phyloP scores from a whole-genome alignment of 2,888 invertebrate species.

The Ormyrus rosae region DNA sequence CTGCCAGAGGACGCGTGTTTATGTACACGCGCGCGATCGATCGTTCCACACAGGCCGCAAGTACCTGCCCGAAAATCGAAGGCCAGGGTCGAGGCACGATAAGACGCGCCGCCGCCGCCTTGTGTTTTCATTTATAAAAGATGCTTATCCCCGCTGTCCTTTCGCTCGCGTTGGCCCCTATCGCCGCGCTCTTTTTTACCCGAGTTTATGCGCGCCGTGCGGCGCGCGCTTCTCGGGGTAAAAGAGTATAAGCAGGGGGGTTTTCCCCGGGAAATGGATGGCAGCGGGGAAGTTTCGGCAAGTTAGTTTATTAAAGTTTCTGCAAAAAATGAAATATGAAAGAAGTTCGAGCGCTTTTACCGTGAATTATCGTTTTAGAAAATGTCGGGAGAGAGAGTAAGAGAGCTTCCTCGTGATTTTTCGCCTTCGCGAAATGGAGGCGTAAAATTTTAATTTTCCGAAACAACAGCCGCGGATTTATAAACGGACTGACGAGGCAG shows the following conservation, averaged over 20 bases:
- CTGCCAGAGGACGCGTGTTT: conserved; percentile 20
- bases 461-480: no score
- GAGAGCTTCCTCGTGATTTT: no score
- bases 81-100: neutral
- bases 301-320: neutral
- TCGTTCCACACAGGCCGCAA: neutral
- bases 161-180: conserved; percentile 24
- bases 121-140: conserved; percentile 56
- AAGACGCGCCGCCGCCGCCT: neutral
- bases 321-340: no score
- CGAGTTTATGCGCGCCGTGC: neutral
- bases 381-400: no score
- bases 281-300: no score
- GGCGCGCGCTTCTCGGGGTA: no score
- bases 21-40: neutral
- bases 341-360: no score
- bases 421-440: no score
- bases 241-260: neutral
- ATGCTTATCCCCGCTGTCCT: conserved; percentile 55
- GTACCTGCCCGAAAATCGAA: neutral
- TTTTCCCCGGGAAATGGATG: neutral
- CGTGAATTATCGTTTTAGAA: no score
- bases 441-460: no score
- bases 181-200: conserved; percentile 25
- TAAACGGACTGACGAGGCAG: no score